Evolutionary conservation across 2,113 vertebrate species (phyloP).

Genomic region (Himantopus leucocephalus): DNA sequence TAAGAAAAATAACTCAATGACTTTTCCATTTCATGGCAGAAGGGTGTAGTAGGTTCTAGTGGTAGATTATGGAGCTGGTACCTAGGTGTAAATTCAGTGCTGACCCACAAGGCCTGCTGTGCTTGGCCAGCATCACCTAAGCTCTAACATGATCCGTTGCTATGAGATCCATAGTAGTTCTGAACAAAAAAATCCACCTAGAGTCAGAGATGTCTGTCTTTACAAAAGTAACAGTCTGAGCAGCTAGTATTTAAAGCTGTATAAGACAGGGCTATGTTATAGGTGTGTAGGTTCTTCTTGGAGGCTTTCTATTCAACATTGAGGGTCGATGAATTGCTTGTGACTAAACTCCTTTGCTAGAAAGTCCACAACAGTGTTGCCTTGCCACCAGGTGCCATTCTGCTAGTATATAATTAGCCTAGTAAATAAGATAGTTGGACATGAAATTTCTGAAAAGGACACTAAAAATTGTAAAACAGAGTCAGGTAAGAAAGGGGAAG

Average conservation of each 20-base stretch:
- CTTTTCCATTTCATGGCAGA: background rate
- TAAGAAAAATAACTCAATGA: background rate
- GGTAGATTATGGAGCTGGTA: background rate
- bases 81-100: background rate
- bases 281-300: background rate
- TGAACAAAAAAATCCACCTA: background rate
- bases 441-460: background rate
- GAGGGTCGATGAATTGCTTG: background rate
- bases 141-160: background rate
- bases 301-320: background rate
- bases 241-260: background rate
- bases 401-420: background rate
- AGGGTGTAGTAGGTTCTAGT: background rate
- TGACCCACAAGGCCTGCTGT: background rate
- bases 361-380: background rate
- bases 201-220: background rate
- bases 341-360: rapidly evolving
- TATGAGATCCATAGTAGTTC: background rate
- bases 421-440: background rate
- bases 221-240: background rate
- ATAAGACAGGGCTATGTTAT: rapidly evolving
- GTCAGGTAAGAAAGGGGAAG: background rate
- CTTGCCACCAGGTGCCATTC: background rate
- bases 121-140: background rate
- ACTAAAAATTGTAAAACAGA: background rate